Percentiles rank a stretch among this genome's conserved stretches.
phyloP scores from a whole-genome alignment of 2,888 invertebrate genomes.

The Miltochrista miniata region DNA sequence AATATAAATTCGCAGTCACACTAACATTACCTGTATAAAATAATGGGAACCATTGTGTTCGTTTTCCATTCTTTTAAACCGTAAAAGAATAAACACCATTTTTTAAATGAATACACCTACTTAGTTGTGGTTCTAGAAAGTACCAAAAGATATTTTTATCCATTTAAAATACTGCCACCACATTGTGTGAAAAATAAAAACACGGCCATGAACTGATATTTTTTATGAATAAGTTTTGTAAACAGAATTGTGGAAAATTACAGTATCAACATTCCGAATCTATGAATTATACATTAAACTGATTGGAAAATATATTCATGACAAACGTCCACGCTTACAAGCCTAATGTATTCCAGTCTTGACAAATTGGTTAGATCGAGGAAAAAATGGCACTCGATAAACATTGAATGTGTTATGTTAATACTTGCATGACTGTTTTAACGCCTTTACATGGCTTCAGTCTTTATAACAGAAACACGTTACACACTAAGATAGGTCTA shows the following conservation, averaged over 20 bases:
- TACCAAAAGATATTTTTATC: too few relatives aligned
- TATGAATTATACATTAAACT: conserved; percentile 51
- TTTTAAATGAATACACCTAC: too few relatives aligned
- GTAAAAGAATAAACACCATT: too few relatives aligned
- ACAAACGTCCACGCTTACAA: conserved; percentile 32
- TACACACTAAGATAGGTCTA: neutral
- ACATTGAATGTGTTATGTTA: conserved; percentile 7
- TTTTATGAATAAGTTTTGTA: too few relatives aligned
- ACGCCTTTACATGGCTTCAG: conserved; percentile 8
- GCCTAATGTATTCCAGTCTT: conserved; percentile 48
- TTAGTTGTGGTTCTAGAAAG: too few relatives aligned
- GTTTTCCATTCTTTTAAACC: too few relatives aligned
- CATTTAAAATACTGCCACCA: too few relatives aligned
- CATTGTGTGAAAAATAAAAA: too few relatives aligned
- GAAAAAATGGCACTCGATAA: conserved; percentile 9
- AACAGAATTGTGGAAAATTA: conserved; percentile 10
- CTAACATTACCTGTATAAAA: too few relatives aligned
- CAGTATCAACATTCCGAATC: conserved; percentile 19
- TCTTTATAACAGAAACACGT: neutral
- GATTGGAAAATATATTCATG: conserved; percentile 43
- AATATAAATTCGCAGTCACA: too few relatives aligned
- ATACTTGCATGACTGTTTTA: conserved; percentile 2
- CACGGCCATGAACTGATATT: too few relatives aligned
- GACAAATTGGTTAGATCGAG: conserved; percentile 35
- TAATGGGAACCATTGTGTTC: too few relatives aligned